A percentile compares a stretch with the other conserved stretches of the same genome.
Conservation (phyloP, 2,888 invertebrate species). For the Acleris cristana region DNA sequence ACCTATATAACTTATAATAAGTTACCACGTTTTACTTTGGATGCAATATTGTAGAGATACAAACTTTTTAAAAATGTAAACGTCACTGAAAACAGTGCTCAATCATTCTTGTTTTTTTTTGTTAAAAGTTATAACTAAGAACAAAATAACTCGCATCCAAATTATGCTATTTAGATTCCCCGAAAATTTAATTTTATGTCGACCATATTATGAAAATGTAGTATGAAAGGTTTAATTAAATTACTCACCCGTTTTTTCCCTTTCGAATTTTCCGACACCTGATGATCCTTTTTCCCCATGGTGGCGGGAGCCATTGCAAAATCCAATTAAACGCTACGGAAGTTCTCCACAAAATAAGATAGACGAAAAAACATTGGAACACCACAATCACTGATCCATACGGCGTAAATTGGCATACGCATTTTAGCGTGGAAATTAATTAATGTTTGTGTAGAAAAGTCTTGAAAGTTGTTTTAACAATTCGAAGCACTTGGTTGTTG, state of each 20-base stretch:
- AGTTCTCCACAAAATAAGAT: conserved; percentile 26
- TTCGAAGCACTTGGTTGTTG: background rate
- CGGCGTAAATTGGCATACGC: conserved; percentile 22
- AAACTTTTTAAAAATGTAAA: too few relatives aligned
- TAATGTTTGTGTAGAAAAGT: conserved; percentile 14
- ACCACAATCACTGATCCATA: conserved; percentile 36
- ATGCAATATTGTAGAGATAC: too few relatives aligned
- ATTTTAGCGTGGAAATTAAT: conserved; percentile 16
- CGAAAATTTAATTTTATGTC: too few relatives aligned
- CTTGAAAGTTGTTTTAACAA: background rate
- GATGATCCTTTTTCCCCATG: conserved; percentile 62
- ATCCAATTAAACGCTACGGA: conserved; percentile 26
- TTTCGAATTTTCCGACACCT: conserved; percentile 63
- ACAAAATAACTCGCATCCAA: too few relatives aligned
- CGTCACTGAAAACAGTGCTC: too few relatives aligned
- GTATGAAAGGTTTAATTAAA: too few relatives aligned
- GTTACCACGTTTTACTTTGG: too few relatives aligned
- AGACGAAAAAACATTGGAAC: conserved; percentile 17
- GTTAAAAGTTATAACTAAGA: too few relatives aligned
- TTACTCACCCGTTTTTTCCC: conserved; percentile 71
- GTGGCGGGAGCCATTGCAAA: conserved; percentile 39
- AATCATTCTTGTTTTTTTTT: too few relatives aligned
- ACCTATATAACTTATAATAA: too few relatives aligned
- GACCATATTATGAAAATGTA: too few relatives aligned
- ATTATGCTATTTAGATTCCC: too few relatives aligned